phyloP scores from a whole-genome alignment of 2,888 invertebrate species.

The Chymomyza procnemis region DNA sequence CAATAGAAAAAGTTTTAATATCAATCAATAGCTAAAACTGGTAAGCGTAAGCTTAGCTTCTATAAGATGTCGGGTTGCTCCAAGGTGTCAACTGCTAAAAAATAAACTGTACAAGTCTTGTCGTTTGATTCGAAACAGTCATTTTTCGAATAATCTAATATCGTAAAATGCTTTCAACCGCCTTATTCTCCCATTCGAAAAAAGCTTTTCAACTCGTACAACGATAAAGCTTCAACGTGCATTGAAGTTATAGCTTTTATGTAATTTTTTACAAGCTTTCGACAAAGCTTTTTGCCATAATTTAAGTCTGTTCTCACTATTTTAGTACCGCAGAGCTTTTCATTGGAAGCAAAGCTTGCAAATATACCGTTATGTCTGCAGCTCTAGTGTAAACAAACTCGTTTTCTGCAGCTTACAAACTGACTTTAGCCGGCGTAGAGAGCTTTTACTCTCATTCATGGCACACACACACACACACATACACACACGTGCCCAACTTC shows the following conservation, averaged over 20 bases:
- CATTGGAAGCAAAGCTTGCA: slow-evolving; percentile 18
- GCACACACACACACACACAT: not conserved
- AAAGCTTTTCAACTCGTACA: too few species aligned
- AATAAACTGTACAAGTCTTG: too few species aligned
- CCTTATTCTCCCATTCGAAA: too few species aligned
- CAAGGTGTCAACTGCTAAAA: too few species aligned
- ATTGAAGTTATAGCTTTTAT: not conserved
- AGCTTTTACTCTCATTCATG: slow-evolving; percentile 36
- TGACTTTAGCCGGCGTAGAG: slow-evolving; percentile 40
- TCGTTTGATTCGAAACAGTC: too few species aligned
- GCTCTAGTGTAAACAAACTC: slow-evolving; percentile 35
- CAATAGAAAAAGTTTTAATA: too few species aligned
- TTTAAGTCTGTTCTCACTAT: slow-evolving; percentile 41
- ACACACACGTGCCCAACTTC: slow-evolving; percentile 26
- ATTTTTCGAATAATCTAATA: too few species aligned
- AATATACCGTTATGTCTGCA: slow-evolving; percentile 23
- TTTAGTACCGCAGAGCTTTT: slow-evolving; percentile 38
- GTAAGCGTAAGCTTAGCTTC: too few species aligned
- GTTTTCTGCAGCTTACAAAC: not conserved
- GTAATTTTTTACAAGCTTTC: not conserved
- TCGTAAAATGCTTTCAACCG: too few species aligned
- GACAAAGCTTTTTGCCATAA: slow-evolving; percentile 40
- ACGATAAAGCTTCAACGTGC: not conserved
- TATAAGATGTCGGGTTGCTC: too few species aligned
- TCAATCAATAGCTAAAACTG: too few species aligned